Evolutionary conservation across 2,113 vertebrate species (phyloP).

Genomic region (Myiozetetes cayanensis): DNA sequence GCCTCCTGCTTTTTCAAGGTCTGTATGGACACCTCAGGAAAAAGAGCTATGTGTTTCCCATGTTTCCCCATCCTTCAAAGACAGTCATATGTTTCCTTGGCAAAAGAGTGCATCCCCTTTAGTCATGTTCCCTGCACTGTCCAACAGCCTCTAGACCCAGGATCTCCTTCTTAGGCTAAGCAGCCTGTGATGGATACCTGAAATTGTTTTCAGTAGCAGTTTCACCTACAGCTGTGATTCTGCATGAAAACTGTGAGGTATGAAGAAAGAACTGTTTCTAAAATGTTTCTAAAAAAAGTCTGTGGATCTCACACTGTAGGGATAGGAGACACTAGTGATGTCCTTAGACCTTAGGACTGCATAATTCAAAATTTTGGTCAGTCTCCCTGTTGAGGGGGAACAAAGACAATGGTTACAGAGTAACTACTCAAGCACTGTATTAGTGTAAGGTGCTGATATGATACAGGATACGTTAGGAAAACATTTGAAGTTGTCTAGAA

Average conservation of each 20-base stretch:
- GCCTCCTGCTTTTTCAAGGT: not conserved
- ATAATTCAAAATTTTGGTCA: not conserved
- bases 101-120: not conserved
- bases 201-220: not conserved
- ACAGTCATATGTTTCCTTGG: not conserved
- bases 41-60: not conserved
- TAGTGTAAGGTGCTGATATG: not conserved
- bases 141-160: not conserved
- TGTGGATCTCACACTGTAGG: not conserved
- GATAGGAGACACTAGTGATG: not conserved
- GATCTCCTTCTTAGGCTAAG: not conserved
- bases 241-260: not conserved
- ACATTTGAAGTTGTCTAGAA: not conserved
- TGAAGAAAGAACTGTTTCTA: not conserved
- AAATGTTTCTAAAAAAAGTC: not conserved
- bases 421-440: not conserved
- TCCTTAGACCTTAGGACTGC: not conserved
- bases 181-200: not conserved
- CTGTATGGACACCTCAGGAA: fast-evolving
- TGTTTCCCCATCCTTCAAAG: not conserved
- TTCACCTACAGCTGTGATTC: not conserved
- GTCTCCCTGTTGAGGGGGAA: not conserved
- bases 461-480: not conserved
- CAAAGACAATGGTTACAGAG: not conserved
- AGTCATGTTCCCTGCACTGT: not conserved